Evolutionary conservation across 2,797 vertebrate species (phyloP), one percentile per base, ranked within the genome.

Genomic region (Takifugu rubripes): DNA sequence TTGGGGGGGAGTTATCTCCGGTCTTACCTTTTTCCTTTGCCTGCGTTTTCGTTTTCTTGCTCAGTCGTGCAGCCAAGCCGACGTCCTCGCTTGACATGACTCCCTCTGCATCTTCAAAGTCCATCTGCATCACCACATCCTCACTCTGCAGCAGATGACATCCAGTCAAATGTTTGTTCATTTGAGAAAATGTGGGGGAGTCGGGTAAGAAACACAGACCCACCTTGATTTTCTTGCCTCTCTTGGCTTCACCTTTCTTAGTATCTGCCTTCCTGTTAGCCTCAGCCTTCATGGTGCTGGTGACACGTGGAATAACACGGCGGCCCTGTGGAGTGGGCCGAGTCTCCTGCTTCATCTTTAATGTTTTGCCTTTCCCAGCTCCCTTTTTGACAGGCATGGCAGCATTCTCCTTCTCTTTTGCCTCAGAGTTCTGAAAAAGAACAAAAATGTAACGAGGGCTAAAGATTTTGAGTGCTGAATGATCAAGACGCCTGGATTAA

Each of bases 231-330:
- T 93, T 94, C 46, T 78, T 87, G 82, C 86, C 90, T 75, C 43
- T 91, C 79, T 85, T 94, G 43, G 77, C 79, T 1, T 75, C 84
- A 54, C 67, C 82, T 66, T 83, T 89, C 68, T 77, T 82, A 3
- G 77, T 43, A 14, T 49, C 75, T 5, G 76, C 87, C 86, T 91
- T 99, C 81, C 84, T 95, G 72, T 86, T 90, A 7, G 95, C 96
- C 1, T 94, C 95, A 17, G 91, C 93, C 78, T 95, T 98, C 96
- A 99, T 98, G 71, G 94, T 88, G 59, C 88, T 82, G 56, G 96
- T 99, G 33, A 99, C 69, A 6, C 69, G 92, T 0, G 97, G 97
- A 56, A 98, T 68, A 14, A 99, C 90, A 0, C 97, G 92, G 6
- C 91, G 78, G 1, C 96, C 97, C 29, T 89, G 86, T 0, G 95